Conservation (phyloP, 2,888 invertebrate genomes). For the Saturnia japonica region DNA sequence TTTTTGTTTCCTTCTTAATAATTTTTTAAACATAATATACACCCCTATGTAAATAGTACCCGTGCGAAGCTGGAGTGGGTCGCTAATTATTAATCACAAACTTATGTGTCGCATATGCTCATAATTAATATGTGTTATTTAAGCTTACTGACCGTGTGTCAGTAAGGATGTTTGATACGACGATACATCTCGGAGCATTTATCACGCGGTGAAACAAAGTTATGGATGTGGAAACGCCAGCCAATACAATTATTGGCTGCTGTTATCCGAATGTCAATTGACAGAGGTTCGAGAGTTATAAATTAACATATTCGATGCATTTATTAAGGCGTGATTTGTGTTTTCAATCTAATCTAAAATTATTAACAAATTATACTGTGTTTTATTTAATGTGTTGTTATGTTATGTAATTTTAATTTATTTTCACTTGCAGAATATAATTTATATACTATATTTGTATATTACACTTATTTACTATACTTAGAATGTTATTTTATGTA, state of each 20-base stretch:
- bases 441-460: no score
- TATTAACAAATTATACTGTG: not conserved
- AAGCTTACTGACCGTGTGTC: conserved; percentile 27
- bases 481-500: no score
- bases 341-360: conserved; percentile 2
- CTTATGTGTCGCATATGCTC: no score
- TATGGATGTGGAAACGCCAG: conserved; percentile 39
- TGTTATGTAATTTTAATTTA: not conserved
- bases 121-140: not conserved
- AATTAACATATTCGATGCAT: conserved; percentile 47
- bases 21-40: no score
- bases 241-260: conserved; percentile 42
- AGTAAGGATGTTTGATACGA: conserved; percentile 34
- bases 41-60: no score
- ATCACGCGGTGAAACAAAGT: conserved; percentile 49
- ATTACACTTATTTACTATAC: no score
- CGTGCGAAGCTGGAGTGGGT: no score
- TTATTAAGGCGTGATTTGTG: conserved; percentile 35
- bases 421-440: no score
- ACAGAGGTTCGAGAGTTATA: conserved; percentile 35
- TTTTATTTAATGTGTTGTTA: not conserved
- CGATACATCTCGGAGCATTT: conserved; percentile 42
- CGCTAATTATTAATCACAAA: no score
- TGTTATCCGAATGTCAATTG: conserved; percentile 50
- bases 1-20: no score